Evolutionary conservation across 2,888 invertebrate species (phyloP).

Genomic region (Drosophila prolongata): DNA sequence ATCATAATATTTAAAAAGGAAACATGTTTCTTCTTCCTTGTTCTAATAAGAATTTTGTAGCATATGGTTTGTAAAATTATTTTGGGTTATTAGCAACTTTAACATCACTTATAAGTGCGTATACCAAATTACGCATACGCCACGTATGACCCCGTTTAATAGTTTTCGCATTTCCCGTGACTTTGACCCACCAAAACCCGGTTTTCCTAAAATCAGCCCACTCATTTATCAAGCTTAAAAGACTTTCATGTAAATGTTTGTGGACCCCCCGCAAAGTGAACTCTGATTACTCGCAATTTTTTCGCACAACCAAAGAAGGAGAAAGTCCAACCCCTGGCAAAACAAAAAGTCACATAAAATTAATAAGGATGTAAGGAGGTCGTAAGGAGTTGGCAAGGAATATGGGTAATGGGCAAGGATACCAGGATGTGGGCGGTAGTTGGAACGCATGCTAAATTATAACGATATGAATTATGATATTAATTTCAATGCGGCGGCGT

Average conservation of each 20-base stretch:
- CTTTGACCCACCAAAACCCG: slow-evolving; percentile 13
- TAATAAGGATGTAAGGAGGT: slow-evolving; percentile 63
- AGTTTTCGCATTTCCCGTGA: slow-evolving; percentile 3
- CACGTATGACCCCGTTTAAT: slow-evolving; percentile 7
- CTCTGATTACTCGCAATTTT: slow-evolving; percentile 62
- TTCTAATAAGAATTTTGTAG: too few relatives aligned
- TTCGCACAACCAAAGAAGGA: slow-evolving; percentile 40
- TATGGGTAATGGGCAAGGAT: not conserved
- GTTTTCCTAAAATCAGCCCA: slow-evolving; percentile 11
- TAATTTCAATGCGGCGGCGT: slow-evolving; percentile 75
- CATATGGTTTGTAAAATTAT: fast-evolving
- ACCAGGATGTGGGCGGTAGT: slow-evolving; percentile 5
- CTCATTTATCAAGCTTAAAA: slow-evolving; percentile 81
- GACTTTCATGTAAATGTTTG: slow-evolving; percentile 68
- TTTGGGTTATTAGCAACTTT: too few relatives aligned
- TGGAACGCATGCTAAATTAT: slow-evolving; percentile 77
- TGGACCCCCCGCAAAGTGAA: slow-evolving; percentile 35
- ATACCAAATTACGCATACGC: slow-evolving; percentile 5
- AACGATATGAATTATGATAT: slow-evolving; percentile 82
- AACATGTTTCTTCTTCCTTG: too few relatives aligned
- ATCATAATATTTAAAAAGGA: too few relatives aligned
- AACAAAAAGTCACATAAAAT: slow-evolving; percentile 72
- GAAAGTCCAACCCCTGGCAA: slow-evolving; percentile 43
- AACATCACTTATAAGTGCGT: too few relatives aligned
- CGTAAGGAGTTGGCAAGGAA: slow-evolving; percentile 5